A percentile compares a stretch with the other conserved stretches of the same genome.
Evolutionary conservation across 1,140 invertebrate species (phyloP).

Genomic region (Adoxophyes honmai): DNA sequence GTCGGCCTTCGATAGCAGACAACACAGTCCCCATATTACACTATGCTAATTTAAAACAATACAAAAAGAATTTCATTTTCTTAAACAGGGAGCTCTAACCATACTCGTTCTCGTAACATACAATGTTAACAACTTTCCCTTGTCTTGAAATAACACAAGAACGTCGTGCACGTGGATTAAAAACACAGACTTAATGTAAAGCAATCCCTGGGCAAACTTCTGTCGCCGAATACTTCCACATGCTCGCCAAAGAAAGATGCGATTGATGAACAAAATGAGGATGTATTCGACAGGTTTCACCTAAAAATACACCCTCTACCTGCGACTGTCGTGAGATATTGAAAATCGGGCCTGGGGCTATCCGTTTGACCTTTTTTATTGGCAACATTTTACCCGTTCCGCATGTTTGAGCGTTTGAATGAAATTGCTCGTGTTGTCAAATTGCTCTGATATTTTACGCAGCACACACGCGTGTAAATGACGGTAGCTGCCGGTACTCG

Average conservation of each 20-base stretch:
- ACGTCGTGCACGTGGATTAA: no score
- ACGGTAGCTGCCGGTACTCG: conserved; percentile 19
- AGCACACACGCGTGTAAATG: conserved; percentile 33
- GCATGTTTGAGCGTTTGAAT: conserved; percentile 45
- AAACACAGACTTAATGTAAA: no score
- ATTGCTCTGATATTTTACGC: conserved; percentile 51
- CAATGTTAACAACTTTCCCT: no score
- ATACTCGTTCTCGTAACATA: no score
- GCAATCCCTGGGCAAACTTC: neutral
- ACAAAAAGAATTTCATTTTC: neutral
- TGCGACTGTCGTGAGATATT: conserved; percentile 50
- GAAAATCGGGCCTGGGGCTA: conserved; percentile 48
- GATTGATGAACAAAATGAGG: conserved; percentile 45
- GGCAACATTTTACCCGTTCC: conserved; percentile 58
- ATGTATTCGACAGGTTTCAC: conserved; percentile 37
- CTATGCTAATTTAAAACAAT: neutral
- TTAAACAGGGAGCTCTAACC: no score
- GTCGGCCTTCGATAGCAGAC: neutral
- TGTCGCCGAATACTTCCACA: neutral
- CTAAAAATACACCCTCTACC: conserved; percentile 32
- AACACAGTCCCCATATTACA: neutral
- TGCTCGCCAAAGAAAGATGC: conserved; percentile 28
- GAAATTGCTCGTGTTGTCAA: conserved; percentile 48
- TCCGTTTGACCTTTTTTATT: conserved; percentile 60
- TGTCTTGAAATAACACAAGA: no score